Evolutionary conservation across 2,113 vertebrate genomes (phyloP), one percentile per base, ranked within the genome.

Genomic region (Oophaga pumilio): DNA sequence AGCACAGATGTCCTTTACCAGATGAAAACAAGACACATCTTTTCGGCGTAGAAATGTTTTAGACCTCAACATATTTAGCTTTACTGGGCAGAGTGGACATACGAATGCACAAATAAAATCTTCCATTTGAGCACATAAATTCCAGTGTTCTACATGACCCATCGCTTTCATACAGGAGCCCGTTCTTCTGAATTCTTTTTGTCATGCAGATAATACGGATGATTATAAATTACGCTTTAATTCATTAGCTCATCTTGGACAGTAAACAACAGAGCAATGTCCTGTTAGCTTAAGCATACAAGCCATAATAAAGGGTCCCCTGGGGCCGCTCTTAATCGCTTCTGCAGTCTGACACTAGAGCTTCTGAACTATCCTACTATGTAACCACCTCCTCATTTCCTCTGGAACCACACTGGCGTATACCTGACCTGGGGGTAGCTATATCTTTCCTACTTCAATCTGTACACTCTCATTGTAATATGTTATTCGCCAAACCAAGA

Each of bases 311-410:
- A 76, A 87, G n/a, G 59, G 71, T 43, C 59, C 80, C 69, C 57
- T 24, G 82, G 68, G 86, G 43, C 56, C 24, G 43, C 18, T 13
- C 52, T 76, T 88, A 83, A 88, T 88, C 50, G 71, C 69, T 83
- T 88, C 86, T 66, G 80, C 86, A 87, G 86, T 87, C 74, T 76
- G 66, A 87, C 86, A 87, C 77, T 76, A 43, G 56, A 24, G n/a
- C 43, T 56, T 49, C 14, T 33, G 43, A 74, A 88, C 86, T 66
- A 83, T 53, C 17, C 82, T 50, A 88, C 69, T 83, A 18, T n/a
- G 24, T 80, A 87, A 71, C 86, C 81, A 82, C 79, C 69, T 76
- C 86, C 71, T 83, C 79, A 83, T 88, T 88, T 88, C 86, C 86
- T 83, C 49, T 53, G 80, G 80, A 83, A 49, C 80, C 86, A 80